Percentiles rank a stretch among this genome's conserved stretches.
phyloP scores from a whole-genome alignment of 2,797 vertebrate species.

The Coccyzus lansbergi region DNA sequence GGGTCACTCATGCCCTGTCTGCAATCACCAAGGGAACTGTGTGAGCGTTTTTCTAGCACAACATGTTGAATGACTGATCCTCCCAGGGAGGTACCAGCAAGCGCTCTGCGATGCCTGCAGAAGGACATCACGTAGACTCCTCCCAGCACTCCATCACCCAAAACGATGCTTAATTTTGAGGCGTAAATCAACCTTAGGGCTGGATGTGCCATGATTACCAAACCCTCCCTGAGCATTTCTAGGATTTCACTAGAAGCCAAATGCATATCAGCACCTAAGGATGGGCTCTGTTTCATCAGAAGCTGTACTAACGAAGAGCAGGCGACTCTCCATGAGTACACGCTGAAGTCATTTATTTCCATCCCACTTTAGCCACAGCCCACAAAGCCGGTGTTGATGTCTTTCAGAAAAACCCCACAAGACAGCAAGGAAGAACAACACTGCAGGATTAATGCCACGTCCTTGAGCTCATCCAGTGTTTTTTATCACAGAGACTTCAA shows the following conservation, averaged over 20 bases:
- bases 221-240: background rate
- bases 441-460: background rate
- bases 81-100: background rate
- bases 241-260: background rate
- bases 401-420: background rate
- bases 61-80: background rate
- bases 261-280: background rate
- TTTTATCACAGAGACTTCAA: background rate
- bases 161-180: background rate
- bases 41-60: background rate
- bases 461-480: background rate
- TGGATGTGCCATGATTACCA: background rate
- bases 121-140: background rate
- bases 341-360: background rate
- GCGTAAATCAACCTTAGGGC: slow-evolving; percentile 18
- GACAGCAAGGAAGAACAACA: background rate
- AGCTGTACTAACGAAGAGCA: background rate
- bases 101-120: background rate
- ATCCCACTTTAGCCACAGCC: background rate
- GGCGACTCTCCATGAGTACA: background rate
- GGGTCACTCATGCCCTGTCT: background rate
- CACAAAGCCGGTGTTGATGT: background rate
- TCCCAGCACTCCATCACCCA: background rate
- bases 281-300: background rate
- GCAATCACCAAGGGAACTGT: rapidly evolving